Conservation (phyloP, 2,888 invertebrate species). For the Pachymerium ferrugineum region DNA sequence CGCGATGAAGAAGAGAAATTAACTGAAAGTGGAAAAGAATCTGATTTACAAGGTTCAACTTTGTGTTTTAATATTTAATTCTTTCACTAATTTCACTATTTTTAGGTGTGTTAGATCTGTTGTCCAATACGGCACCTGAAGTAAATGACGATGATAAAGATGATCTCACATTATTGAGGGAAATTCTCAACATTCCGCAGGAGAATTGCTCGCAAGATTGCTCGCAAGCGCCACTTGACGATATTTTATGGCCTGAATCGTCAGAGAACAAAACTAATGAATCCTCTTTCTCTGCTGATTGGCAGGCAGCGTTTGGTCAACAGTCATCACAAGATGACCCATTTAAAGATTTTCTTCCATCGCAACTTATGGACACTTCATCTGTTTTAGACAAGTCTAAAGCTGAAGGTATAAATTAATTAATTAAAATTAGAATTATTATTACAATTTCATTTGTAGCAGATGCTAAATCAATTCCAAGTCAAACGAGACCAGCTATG, state of each 20-base stretch:
- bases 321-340: not conserved
- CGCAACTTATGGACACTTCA: slow-evolving; percentile 44
- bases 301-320: slow-evolving; percentile 27
- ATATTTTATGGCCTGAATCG: not conserved
- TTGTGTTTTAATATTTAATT: not conserved
- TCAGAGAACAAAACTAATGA: slow-evolving; percentile 28
- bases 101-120: slow-evolving; percentile 43
- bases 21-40: not conserved
- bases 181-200: slow-evolving; percentile 47
- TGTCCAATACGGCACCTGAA: slow-evolving; percentile 45
- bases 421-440: not conserved
- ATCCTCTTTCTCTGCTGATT: not conserved
- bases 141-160: slow-evolving; percentile 47
- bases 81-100: not conserved
- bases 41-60: not conserved
- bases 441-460: not conserved
- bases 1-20: not conserved
- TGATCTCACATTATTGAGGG: slow-evolving; percentile 49
- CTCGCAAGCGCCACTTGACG: not conserved
- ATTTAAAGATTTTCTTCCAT: slow-evolving; percentile 47
- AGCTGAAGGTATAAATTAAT: not conserved
- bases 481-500: not conserved
- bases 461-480: not conserved
- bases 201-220: not conserved
- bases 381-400: not conserved